phyloP scores from a whole-genome alignment of 2,113 vertebrate species.

The Eudyptes chrysolophus region DNA sequence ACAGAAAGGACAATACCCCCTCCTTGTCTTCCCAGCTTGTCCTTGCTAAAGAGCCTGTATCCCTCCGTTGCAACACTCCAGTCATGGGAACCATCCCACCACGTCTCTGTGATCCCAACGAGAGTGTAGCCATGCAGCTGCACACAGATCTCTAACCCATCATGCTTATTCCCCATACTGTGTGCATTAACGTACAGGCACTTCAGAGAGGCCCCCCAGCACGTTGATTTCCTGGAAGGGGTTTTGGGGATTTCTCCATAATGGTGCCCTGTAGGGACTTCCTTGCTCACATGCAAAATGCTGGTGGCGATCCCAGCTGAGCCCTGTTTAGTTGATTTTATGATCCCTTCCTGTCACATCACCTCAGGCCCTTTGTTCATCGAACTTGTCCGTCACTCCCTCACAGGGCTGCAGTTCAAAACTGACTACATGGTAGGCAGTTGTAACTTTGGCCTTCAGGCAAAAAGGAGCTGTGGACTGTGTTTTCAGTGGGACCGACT shows the following conservation, averaged over 20 bases:
- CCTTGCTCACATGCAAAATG: neutral
- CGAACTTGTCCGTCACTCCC: rapidly evolving
- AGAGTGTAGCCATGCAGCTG: neutral
- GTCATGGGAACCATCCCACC: neutral
- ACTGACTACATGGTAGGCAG: neutral
- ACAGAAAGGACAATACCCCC: neutral
- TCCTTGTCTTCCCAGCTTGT: neutral
- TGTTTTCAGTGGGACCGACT: neutral
- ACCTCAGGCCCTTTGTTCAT: neutral
- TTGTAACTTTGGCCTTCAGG: neutral
- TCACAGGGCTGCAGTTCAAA: neutral
- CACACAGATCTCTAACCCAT: neutral
- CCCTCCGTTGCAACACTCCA: neutral
- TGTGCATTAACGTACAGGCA: too few relatives aligned
- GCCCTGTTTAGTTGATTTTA: neutral
- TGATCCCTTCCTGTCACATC: neutral
- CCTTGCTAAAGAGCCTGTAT: neutral
- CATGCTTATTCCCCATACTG: neutral
- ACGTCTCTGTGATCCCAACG: neutral
- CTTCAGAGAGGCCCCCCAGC: neutral
- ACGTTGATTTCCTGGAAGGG: neutral
- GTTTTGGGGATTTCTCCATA: neutral
- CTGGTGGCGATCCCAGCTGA: neutral
- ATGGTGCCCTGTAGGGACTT: neutral
- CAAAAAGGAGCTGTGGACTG: neutral